Evolutionary conservation across 2,113 vertebrate genomes (phyloP).

Genomic region (Damaliscus lunatus): DNA sequence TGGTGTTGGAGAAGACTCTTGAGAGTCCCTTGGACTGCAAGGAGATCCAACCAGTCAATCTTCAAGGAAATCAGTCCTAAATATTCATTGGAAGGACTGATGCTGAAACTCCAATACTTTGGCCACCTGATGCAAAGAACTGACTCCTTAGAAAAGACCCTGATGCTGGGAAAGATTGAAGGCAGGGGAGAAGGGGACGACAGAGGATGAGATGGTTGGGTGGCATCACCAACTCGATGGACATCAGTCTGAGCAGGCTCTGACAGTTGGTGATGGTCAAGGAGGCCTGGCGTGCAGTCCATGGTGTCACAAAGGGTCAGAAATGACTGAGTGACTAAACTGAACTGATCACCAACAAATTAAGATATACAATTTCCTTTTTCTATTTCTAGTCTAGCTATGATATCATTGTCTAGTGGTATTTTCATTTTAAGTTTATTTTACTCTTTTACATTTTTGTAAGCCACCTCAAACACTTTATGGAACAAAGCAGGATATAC

Average conservation of each 20-base stretch:
- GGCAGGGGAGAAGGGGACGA: neutral
- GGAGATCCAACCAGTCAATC: neutral
- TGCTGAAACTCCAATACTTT: neutral
- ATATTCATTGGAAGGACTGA: neutral
- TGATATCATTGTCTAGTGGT: neutral
- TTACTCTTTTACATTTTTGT: neutral
- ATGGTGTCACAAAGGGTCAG: neutral
- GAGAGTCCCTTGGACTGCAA: neutral
- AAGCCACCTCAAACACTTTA: neutral
- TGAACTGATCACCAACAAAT: neutral
- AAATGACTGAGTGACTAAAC: neutral
- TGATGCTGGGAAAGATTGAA: neutral
- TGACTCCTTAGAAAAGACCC: neutral
- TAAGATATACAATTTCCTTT: neutral
- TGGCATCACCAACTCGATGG: neutral
- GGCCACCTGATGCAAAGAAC: neutral
- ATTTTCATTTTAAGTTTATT: constrained; percentile 1
- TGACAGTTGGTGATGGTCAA: neutral
- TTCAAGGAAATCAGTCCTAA: neutral
- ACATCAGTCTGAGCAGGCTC: neutral
- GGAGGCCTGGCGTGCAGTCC: neutral
- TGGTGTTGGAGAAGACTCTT: neutral
- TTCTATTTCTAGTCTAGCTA: neutral
- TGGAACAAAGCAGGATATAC: neutral
- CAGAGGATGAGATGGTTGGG: neutral